Percentiles rank a stretch among this genome's conserved stretches.
Evolutionary conservation across 2,888 invertebrate genomes (phyloP).

Genomic region (Idaea aversata): DNA sequence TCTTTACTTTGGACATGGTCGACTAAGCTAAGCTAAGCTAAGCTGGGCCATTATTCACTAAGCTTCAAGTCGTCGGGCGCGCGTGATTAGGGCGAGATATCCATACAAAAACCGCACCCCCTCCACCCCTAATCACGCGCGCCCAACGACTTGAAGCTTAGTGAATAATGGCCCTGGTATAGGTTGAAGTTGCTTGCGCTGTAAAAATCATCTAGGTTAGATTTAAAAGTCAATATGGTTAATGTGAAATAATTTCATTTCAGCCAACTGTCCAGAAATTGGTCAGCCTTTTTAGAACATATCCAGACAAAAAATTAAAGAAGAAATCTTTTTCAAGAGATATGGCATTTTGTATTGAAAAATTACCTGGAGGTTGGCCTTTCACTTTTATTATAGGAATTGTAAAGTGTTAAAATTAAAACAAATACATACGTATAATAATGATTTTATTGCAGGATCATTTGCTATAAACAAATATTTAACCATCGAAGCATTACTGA

Average conservation of each 20-base stretch:
- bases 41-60: too few species aligned
- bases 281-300: neutral
- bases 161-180: too few species aligned
- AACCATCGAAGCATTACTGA: neutral
- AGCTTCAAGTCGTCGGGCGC: too few species aligned
- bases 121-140: too few species aligned
- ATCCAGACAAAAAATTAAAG: neutral
- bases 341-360: conserved; percentile 1
- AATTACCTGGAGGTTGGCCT: neutral
- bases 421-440: neutral
- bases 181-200: too few species aligned
- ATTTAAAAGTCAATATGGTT: neutral
- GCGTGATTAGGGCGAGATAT: too few species aligned
- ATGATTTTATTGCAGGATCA: neutral
- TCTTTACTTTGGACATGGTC: too few species aligned
- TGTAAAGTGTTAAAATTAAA: neutral
- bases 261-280: neutral
- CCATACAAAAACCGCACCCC: too few species aligned
- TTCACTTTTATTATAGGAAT: neutral
- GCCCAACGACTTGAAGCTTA: too few species aligned
- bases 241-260: neutral
- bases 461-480: neutral
- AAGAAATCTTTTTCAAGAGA: neutral
- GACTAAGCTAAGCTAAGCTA: too few species aligned
- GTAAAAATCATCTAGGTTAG: neutral